A percentile compares a stretch with the other conserved stretches of the same genome.
Evolutionary conservation across 2,797 vertebrate species (phyloP).

Genomic region (Argyrosomus regius): DNA sequence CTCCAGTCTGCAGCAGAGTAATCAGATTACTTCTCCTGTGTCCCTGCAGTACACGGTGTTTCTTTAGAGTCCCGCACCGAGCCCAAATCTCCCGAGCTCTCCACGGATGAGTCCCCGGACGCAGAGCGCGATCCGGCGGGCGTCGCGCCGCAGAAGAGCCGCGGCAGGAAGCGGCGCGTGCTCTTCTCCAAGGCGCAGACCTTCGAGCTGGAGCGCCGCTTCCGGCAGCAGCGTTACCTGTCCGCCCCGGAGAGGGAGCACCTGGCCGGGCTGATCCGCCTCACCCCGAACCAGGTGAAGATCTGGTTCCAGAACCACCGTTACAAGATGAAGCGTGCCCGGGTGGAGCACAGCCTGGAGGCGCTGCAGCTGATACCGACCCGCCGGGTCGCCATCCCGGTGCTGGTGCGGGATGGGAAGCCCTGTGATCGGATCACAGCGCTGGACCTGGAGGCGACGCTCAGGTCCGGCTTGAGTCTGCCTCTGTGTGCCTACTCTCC

Average conservation of each 20-base stretch:
- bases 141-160: constrained; percentile 78
- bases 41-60: constrained; percentile 84
- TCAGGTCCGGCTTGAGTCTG: constrained; percentile 84
- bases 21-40: constrained; percentile 34
- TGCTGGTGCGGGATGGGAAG: constrained; percentile 90
- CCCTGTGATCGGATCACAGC: constrained; percentile 87
- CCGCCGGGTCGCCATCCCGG: constrained; percentile 89
- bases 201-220: constrained; percentile 92
- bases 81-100: constrained; percentile 87
- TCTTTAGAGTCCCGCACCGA: constrained; percentile 81
- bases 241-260: constrained; percentile 94
- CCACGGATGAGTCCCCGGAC: constrained; percentile 88
- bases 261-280: constrained; percentile 91
- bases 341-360: constrained; percentile 91
- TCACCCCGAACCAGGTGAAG: constrained; percentile 95
- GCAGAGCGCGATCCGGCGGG: constrained; percentile 84
- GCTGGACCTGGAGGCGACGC: constrained; percentile 89
- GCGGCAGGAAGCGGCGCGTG: constrained; percentile 87
- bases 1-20: constrained; percentile 19
- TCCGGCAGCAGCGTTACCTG: constrained; percentile 93
- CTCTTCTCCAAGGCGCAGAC: constrained; percentile 95
- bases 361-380: constrained; percentile 86
- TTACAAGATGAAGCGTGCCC: constrained; percentile 94
- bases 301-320: constrained; percentile 98
- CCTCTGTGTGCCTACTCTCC: constrained; percentile 60